Percentiles rank a stretch among this genome's conserved stretches.
Conservation (phyloP, 2,113 vertebrate genomes). For the Corydoras sp. region DNA sequence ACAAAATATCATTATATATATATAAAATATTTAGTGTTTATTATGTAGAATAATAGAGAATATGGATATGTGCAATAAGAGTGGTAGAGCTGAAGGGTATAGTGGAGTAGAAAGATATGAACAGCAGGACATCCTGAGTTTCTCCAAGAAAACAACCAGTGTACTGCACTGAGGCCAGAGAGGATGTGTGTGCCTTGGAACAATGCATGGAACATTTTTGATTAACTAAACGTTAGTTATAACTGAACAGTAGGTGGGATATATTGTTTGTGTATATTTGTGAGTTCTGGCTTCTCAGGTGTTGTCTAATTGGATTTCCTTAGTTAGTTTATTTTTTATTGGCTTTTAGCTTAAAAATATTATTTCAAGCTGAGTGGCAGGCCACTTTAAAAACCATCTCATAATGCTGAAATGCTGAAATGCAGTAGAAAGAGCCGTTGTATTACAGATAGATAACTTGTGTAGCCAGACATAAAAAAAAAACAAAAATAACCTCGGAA, state of each 20-base stretch:
- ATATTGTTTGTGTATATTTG: neutral
- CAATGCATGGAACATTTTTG: neutral
- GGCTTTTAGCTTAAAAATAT: no score
- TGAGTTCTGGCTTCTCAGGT: no score
- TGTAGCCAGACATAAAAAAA: no score
- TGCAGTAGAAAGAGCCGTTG: no score
- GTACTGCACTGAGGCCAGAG: neutral
- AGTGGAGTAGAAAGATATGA: neutral
- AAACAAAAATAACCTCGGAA: no score
- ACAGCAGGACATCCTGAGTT: constrained; percentile 11
- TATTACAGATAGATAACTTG: no score
- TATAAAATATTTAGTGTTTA: neutral
- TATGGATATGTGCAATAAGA: constrained; percentile 28
- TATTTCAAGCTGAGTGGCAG: no score
- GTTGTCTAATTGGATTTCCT: no score
- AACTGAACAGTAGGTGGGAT: neutral
- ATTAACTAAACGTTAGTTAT: neutral
- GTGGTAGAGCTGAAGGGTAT: neutral
- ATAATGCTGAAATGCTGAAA: no score
- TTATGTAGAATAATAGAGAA: constrained; percentile 4
- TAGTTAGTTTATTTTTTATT: no score
- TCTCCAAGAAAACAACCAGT: constrained; percentile 8
- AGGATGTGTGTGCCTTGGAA: constrained; percentile 9
- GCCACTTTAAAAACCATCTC: no score
- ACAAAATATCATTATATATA: no score